Percentiles rank a stretch among this genome's conserved stretches.
These are phyloP conservation scores for Antechinus stuartii DNA, from an alignment of 2,113 vertebrate species.

Conservation along the genomic window DNA sequence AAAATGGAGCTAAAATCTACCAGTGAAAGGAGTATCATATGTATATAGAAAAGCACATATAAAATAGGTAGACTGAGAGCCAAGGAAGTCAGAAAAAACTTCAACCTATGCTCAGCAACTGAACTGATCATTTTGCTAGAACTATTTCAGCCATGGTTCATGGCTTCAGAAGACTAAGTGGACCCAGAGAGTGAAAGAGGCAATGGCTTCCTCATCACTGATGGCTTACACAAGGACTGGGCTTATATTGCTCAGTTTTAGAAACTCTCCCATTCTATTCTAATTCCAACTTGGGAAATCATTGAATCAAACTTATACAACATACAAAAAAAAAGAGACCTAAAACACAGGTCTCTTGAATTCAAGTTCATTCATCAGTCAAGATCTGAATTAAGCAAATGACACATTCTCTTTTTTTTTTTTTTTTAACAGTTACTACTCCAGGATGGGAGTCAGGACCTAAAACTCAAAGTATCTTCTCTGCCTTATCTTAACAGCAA, in stretches of 20 bases:
- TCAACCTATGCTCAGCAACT: neutral
- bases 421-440: no score
- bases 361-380: neutral
- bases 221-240: neutral
- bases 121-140: neutral
- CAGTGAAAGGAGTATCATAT: neutral
- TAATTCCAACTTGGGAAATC: neutral
- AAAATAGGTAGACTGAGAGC: no score
- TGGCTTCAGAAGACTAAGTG: neutral
- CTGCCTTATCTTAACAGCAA: neutral
- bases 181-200: neutral
- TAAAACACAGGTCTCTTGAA: neutral
- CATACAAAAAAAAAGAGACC: neutral
- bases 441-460: neutral
- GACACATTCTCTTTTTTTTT: no score
- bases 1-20: neutral
- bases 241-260: neutral
- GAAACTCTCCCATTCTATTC: neutral
- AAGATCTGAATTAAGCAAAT: neutral
- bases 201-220: neutral
- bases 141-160: neutral
- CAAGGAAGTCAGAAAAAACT: neutral
- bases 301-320: neutral
- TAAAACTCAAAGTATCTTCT: neutral
- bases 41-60: neutral